Evolutionary conservation across 2,888 invertebrate genomes (phyloP), one percentile per base, ranked within the genome.

Genomic region (Macropis europaea): DNA sequence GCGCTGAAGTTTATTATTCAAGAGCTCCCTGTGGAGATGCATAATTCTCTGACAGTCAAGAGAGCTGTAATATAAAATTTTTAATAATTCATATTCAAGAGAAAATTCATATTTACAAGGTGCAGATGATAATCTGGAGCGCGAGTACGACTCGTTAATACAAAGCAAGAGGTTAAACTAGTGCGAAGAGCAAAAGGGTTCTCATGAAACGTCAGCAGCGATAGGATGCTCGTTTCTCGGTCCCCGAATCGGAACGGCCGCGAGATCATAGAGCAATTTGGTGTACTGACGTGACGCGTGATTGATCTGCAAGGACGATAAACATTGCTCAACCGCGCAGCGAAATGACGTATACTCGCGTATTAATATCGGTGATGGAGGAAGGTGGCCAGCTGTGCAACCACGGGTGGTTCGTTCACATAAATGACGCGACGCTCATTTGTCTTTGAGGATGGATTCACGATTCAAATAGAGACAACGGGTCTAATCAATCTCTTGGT

Each of bases 401-500:
- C 87, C 79, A 84, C 79, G 85, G 86, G 64, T 59, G 72, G 76
- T 50, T 76, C 67, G 68, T 60, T 73, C 86, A 75, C 84, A 82
- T 85, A 83, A 87, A 87, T 83, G 85, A 83, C 83, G 82, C 82
- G 83, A 75, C 76, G 78, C 83, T 84, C 89, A 87, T 89, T 89
- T 88, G 88, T 88, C 88, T 88, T 84, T 76, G 83, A 79, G 82
- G 73, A 85, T 85, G 84, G 83, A 87, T 87, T 82, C 82, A 82
- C 84, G 78, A 84, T 87, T 87, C 84, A 77, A 85, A 85, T 78
- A 81, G 81, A 83, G 82, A 82, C 75, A 84, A 82, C 79, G 79
- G 72, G 73, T 48, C 81, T 79, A 83, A 88, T 88, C 86, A 86
- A 88, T 89, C 87, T 87, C 82, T 67, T 43, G 70, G 73, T 76